Conservation (phyloP, 2,113 vertebrate genomes). For the Burhinus oedicnemus region DNA sequence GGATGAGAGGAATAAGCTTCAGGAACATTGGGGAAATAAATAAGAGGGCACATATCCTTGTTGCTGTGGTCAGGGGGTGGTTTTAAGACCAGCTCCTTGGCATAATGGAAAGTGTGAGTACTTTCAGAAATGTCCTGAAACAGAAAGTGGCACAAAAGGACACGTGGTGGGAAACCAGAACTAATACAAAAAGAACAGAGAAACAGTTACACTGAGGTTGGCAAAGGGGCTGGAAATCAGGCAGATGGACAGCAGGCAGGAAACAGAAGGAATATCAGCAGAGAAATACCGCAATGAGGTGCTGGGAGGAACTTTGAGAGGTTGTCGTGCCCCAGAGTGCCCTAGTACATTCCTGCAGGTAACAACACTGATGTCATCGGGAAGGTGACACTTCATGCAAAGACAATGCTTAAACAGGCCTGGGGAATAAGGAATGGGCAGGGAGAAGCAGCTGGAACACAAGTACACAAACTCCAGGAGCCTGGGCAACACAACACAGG, state of each 20-base stretch:
- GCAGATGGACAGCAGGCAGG: neutral
- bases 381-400: neutral
- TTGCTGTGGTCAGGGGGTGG: accelerated
- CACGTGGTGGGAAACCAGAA: neutral
- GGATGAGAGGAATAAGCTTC: neutral
- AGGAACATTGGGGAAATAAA: neutral
- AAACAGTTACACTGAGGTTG: neutral
- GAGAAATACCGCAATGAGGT: neutral
- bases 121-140: neutral
- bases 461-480: neutral
- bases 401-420: neutral
- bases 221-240: neutral
- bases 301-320: neutral
- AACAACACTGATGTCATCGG: neutral
- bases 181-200: neutral
- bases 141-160: neutral
- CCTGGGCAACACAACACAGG: neutral
- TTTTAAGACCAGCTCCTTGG: neutral
- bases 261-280: neutral
- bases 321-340: accelerated
- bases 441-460: neutral
- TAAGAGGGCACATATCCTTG: neutral
- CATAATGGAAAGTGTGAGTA: neutral
- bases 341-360: neutral
- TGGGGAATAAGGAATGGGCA: neutral